Percentiles rank a stretch among this genome's conserved stretches.
phyloP scores from a whole-genome alignment of 23 tunicate species.

The Clavelina lepadiformis region DNA sequence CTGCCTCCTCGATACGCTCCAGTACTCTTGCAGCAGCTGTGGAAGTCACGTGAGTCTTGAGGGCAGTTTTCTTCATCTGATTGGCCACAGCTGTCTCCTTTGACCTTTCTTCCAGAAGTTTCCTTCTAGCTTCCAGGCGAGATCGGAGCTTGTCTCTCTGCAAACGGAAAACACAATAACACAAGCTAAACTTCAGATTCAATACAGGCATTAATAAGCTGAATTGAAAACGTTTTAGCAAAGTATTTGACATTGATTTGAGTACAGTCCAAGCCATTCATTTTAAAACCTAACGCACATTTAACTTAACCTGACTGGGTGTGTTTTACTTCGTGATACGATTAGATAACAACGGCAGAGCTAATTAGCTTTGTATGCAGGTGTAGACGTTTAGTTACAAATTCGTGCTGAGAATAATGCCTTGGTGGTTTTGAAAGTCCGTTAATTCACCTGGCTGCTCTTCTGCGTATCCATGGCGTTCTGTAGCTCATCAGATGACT shows the following conservation, averaged over 20 bases:
- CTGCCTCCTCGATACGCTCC: conserved; percentile 23
- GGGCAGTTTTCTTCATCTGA: conserved; percentile 45
- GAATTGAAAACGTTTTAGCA: not conserved
- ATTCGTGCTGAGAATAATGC: no score
- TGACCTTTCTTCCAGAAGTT: conserved; percentile 67
- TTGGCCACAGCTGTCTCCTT: conserved; percentile 82
- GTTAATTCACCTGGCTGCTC: conserved; percentile 37
- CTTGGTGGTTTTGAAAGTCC: no score
- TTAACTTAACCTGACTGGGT: no score
- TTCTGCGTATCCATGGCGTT: conserved; percentile 22
- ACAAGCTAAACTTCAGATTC: not conserved
- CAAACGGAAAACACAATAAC: no score
- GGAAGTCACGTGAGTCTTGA: conserved; percentile 11
- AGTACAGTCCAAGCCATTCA: no score
- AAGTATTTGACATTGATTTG: no score
- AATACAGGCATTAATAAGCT: not conserved
- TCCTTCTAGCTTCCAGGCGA: conserved; percentile 69
- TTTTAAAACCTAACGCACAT: no score
- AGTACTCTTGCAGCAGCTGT: conserved; percentile 23
- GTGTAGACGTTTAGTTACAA: no score
- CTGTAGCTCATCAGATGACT: conserved; percentile 17
- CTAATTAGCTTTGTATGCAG: no score
- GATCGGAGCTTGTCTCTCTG: conserved; percentile 66
- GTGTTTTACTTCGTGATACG: no score
- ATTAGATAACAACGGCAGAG: no score